A percentile compares a stretch with the other conserved stretches of the same genome.
Conservation (phyloP, 2,888 invertebrate species). For the Patella caerulea region DNA sequence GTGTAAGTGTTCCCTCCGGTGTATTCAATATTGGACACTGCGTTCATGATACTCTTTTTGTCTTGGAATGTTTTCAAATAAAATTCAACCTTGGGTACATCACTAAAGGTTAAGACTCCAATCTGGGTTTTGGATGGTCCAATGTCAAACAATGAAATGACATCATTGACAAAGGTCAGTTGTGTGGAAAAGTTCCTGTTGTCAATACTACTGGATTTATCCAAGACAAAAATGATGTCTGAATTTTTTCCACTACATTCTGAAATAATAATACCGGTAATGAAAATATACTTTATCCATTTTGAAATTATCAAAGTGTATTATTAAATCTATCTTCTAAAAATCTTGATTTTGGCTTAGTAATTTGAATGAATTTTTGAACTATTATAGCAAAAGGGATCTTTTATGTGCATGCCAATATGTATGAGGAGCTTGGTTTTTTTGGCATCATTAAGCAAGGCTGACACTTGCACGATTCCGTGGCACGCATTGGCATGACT, state of each 20-base stretch:
- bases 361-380: too few relatives aligned
- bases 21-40: constrained; percentile 51
- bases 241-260: constrained; percentile 54
- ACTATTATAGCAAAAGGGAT: too few relatives aligned
- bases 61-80: constrained; percentile 46
- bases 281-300: too few relatives aligned
- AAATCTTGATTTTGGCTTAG: too few relatives aligned
- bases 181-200: constrained; percentile 51
- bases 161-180: constrained; percentile 52
- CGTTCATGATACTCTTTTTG: constrained; percentile 34
- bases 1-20: constrained; percentile 59
- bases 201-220: constrained; percentile 56
- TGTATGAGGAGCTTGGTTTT: too few relatives aligned
- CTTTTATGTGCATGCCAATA: too few relatives aligned
- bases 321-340: too few relatives aligned
- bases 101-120: constrained; percentile 53
- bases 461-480: too few relatives aligned
- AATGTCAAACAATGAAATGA: constrained; percentile 53
- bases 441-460: too few relatives aligned
- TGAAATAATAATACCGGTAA: constrained; percentile 18
- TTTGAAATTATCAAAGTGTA: too few relatives aligned
- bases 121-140: constrained; percentile 55
- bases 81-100: constrained; percentile 49
- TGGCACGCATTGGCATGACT: too few relatives aligned
- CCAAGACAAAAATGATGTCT: constrained; percentile 57